Base-by-base conservation (phyloP, 2,797 vertebrate genomes). In the Anguilla marmorata region DNA sequence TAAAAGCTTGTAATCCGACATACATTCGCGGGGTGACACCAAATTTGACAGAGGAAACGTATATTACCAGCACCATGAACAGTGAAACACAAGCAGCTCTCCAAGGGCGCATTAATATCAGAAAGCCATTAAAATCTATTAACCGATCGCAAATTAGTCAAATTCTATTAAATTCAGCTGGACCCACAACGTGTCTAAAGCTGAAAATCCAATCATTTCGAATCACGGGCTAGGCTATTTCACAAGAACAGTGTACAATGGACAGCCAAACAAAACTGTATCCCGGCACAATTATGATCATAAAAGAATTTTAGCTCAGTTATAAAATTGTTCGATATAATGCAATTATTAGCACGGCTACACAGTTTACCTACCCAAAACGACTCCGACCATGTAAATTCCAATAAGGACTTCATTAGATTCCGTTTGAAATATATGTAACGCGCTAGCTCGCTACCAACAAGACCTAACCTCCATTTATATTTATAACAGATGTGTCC, bases 401-500 rank as follows among this genome's bases (percentile, higher is more conserved):
- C 63, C 82, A 63, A 30, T 21, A 52, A 82, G 37, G 6, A 21
- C 41, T 50, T 9, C 6, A 21, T 48, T 69, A 37, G 19, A 45
- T 50, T 58, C 45, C 83, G 27, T 33, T 50, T 58, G 83, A 11
- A 50, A 74, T 33, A 48, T 27, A 76, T 76, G 9, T 76, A 76
- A 33, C 72, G 72, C 33, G 27, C 16, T 14, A 16, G 27, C 72
- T 16, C 14, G 12, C 72, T 3, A 84, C 80, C 45, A 80, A 19
- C 66, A 58, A 58, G 79, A 86, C 24, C 54, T 24, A 80, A n/a
- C 88, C 37, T 74, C 85, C 88, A 89, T 72, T 90, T 88, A 60
- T 88, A 88, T 80, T 63, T 80, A 89, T 91, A 84, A 72, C 87
- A 9, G 86, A 79, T 58, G 54, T 84, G 72, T 86, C 60, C 88